Conservation (phyloP, 1,140 invertebrate genomes). For the Leptestheria dahalacensis region DNA sequence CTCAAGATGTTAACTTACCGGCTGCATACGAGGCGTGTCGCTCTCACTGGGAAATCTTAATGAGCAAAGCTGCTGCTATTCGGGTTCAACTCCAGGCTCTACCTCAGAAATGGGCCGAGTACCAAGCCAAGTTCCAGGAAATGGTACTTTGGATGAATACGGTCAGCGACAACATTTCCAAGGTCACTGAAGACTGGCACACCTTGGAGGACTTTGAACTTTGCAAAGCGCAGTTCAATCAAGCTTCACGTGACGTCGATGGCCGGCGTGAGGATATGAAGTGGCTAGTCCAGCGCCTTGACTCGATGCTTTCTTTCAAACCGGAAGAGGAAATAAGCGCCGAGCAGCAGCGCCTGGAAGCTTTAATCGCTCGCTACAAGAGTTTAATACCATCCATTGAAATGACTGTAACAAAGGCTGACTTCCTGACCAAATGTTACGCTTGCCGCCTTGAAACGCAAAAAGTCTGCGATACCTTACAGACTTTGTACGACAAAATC, state of each 20-base stretch:
- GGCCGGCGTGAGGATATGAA: constrained; percentile 81
- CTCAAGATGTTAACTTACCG: constrained; percentile 43
- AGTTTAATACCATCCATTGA: constrained; percentile 81
- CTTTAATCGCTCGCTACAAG: constrained; percentile 70
- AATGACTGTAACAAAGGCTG: constrained; percentile 2
- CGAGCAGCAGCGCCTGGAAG: constrained; percentile 59
- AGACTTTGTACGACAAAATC: constrained; percentile 52
- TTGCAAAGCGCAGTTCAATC: constrained; percentile 76
- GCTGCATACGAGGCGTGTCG: constrained; percentile 49
- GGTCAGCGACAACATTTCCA: constrained; percentile 63
- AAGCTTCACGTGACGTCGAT: constrained; percentile 72
- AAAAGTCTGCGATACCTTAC: constrained; percentile 41
- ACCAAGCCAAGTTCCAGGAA: constrained; percentile 61
- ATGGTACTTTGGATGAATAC: constrained; percentile 83
- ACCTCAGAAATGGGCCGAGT: constrained; percentile 75
- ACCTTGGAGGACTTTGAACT: constrained; percentile 75
- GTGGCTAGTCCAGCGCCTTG: constrained; percentile 79
- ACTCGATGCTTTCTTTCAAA: constrained; percentile 65
- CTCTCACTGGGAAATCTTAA: constrained; percentile 53
- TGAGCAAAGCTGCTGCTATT: constrained; percentile 50
- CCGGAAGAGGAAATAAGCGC: constrained; percentile 53
- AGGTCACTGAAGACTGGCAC: constrained; percentile 65
- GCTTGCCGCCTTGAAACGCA: constrained; percentile 5
- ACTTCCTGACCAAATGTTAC: constrained; percentile 12
- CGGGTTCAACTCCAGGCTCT: constrained; percentile 64